Conservation (phyloP, 2,888 invertebrate species). For the Diarsia dahlii region DNA sequence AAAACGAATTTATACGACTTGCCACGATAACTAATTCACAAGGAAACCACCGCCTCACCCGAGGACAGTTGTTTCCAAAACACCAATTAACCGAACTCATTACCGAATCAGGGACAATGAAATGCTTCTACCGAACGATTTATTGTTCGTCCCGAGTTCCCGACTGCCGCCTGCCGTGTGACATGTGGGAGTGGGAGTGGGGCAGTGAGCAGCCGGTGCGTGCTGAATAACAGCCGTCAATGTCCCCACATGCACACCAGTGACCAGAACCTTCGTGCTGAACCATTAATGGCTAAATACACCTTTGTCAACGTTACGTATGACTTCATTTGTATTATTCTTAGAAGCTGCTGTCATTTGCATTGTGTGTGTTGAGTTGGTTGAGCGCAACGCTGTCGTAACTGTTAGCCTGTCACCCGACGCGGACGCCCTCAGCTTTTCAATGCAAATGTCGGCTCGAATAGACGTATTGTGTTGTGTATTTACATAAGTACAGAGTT, state of each 20-base stretch:
- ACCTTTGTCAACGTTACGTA: constrained; percentile 45
- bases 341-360: constrained; percentile 43
- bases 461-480: constrained; percentile 31
- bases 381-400: constrained; percentile 9
- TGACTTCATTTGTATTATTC: constrained; percentile 54
- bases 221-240: constrained; percentile 9
- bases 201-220: neutral
- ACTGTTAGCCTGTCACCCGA: constrained; percentile 23
- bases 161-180: neutral
- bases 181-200: constrained; percentile 3
- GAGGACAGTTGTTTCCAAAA: constrained; percentile 37
- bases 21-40: constrained; percentile 11
- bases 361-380: constrained; percentile 29
- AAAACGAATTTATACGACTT: constrained; percentile 8
- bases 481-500: constrained; percentile 58
- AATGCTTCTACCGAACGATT: constrained; percentile 48
- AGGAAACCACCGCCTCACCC: neutral
- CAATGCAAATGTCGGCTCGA: constrained; percentile 34
- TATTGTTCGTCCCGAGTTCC: constrained; percentile 25
- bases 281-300: constrained; percentile 53
- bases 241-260: constrained; percentile 3
- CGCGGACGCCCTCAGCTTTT: constrained; percentile 30
- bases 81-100: constrained; percentile 55
- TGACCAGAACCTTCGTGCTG: constrained; percentile 30
- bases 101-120: constrained; percentile 49